Conservation (phyloP, 35 echinoderm and acorn worm genomes). For the Apostichopus japonicus region DNA sequence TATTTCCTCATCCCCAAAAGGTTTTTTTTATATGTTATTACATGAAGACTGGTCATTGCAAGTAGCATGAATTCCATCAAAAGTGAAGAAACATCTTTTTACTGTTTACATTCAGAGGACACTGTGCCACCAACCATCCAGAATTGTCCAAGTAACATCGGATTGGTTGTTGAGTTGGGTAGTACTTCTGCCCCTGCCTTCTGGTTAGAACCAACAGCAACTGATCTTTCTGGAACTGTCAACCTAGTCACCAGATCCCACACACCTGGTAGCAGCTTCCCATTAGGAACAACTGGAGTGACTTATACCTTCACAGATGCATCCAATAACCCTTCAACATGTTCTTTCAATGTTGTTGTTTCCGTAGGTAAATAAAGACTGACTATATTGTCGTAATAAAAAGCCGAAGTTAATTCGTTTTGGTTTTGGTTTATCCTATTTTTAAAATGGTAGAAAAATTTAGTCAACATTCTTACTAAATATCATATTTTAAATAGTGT, state of each 20-base stretch:
- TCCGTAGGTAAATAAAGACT: too few relatives aligned
- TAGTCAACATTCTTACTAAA: too few relatives aligned
- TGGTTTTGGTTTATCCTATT: too few relatives aligned
- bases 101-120: not conserved
- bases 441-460: too few relatives aligned
- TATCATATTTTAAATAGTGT: too few relatives aligned
- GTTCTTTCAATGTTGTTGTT: too few relatives aligned
- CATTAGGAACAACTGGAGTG: not conserved
- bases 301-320: not conserved
- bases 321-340: not conserved
- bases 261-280: not conserved
- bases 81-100: not conserved
- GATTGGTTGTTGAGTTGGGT: not conserved
- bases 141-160: not conserved
- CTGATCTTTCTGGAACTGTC: not conserved
- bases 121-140: not conserved
- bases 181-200: not conserved
- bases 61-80: too few relatives aligned
- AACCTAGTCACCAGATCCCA: not conserved
- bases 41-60: too few relatives aligned
- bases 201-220: constrained; percentile 17
- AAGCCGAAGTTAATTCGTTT: too few relatives aligned
- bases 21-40: too few relatives aligned
- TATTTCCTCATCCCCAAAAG: too few relatives aligned
- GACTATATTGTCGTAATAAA: too few relatives aligned